These are phyloP conservation scores for Numenius phaeopus DNA, from an alignment of 2,797 vertebrate species.

Conservation along the genomic window DNA sequence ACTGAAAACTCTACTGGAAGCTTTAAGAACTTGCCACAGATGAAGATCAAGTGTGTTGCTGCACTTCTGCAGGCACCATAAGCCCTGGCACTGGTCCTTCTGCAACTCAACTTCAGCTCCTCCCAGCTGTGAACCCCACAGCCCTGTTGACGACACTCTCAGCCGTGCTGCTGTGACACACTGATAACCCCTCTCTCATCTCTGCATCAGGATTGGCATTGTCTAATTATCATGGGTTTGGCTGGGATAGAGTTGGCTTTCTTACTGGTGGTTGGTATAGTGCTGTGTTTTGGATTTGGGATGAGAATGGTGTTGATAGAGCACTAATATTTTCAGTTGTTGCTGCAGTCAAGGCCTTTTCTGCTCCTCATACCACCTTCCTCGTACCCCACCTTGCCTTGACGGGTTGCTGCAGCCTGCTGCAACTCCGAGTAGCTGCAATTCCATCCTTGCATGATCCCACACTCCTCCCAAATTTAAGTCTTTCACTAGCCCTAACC, in stretches of 20 bases:
- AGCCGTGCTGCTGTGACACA: fast-evolving
- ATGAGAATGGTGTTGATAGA: background rate
- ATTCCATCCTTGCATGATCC: background rate
- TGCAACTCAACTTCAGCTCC: background rate
- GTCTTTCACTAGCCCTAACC: background rate
- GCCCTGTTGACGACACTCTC: fast-evolving
- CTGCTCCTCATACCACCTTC: background rate
- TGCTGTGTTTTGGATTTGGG: background rate
- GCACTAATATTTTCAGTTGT: background rate
- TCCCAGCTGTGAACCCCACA: fast-evolving
- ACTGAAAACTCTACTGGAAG: background rate
- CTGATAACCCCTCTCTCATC: fast-evolving
- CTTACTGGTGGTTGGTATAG: background rate
- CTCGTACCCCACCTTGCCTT: background rate
- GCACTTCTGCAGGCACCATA: background rate
- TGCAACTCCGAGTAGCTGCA: background rate
- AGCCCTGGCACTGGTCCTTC: background rate
- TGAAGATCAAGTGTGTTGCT: background rate
- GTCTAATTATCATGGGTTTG: background rate
- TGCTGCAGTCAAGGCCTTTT: background rate
- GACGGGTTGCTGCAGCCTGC: background rate
- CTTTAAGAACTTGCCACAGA: constrained; percentile 29
- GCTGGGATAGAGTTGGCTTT: background rate
- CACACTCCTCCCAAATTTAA: background rate
- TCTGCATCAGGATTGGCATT: background rate